Evolutionary conservation across 1,140 invertebrate species (phyloP), one percentile per base, ranked within the genome.

Genomic region (Latrodectus geometricus): DNA sequence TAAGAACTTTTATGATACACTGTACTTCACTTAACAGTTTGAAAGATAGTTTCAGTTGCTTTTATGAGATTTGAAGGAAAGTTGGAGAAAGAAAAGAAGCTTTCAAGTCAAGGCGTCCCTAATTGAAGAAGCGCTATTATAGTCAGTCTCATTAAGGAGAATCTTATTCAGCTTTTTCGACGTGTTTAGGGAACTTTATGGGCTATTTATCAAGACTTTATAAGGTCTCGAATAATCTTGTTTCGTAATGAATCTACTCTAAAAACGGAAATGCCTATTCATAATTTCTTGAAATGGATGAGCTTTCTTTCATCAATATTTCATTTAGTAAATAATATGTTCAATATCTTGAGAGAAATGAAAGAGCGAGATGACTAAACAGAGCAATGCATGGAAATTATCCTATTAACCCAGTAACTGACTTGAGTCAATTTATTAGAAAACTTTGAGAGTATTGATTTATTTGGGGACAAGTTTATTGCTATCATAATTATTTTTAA

Each of bases 1-100:
- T 81, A 81, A 81, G 79, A 35, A 72, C 68, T 56, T 81, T 81
- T 81, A 81, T 81, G 79, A 81, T 81, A 81, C 79, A 81, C 66
- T 70, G 79, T 81, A 81, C 69, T 81, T 72, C 79, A 81, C 79
- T 81, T 81, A 81, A 81, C 79, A 81, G 68, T 61, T 79, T 69
- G 77, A 76, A 76, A 76, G 74, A 76, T 54, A 76, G 76, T 78
- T 78, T 20, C 21, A 72, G 66, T 70, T 35, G 78, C 78, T 72
- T 81, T 81, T 72, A 81, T 81, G 68, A 54, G 66, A 81, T 72
- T 81, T 56, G 20, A 81, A 61, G 79, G 50, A 81, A 81, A 81
- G 68, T 70, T 72, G 50, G 61, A 68, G 79, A 72, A 81, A 72
- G 21, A 72, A 81, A 56, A 76, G 54, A 21, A 21, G 15, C 68